phyloP scores from a whole-genome alignment of 2,888 invertebrate species.

The Antheraea yamamai region DNA sequence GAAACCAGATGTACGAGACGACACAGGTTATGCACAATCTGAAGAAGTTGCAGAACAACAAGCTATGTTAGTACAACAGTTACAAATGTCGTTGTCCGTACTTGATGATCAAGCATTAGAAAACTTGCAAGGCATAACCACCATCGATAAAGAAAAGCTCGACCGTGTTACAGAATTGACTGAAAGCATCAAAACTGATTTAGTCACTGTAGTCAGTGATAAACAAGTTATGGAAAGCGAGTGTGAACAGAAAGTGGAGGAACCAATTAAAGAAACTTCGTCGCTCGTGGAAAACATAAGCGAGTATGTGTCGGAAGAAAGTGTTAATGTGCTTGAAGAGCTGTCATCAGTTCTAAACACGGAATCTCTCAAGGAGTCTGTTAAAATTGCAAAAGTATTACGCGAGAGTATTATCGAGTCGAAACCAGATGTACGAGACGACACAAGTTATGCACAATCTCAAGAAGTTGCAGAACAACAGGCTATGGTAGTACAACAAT shows the following conservation, averaged over 20 bases:
- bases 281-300: background rate
- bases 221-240: conserved; percentile 17
- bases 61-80: conserved; percentile 19
- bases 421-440: conserved; percentile 1
- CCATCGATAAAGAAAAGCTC: conserved; percentile 29
- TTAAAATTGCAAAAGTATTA: background rate
- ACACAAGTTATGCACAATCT: background rate
- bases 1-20: conserved; percentile 2
- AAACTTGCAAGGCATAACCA: conserved; percentile 26
- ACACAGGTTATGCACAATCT: background rate
- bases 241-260: background rate
- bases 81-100: conserved; percentile 34
- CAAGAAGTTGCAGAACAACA: background rate
- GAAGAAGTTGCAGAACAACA: conserved; percentile 1
- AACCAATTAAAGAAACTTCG: background rate
- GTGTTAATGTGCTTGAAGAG: background rate
- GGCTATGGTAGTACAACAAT: conserved; percentile 19
- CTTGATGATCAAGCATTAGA: conserved; percentile 36
- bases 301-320: background rate
- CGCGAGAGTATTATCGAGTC: conserved; percentile 8
- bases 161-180: conserved; percentile 35
- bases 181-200: conserved; percentile 33
- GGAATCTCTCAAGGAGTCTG: background rate
- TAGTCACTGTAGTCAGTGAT: conserved; percentile 21
- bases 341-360: background rate